Evolutionary conservation across 2,113 vertebrate genomes (phyloP).

Genomic region (Cyanistes caeruleus): DNA sequence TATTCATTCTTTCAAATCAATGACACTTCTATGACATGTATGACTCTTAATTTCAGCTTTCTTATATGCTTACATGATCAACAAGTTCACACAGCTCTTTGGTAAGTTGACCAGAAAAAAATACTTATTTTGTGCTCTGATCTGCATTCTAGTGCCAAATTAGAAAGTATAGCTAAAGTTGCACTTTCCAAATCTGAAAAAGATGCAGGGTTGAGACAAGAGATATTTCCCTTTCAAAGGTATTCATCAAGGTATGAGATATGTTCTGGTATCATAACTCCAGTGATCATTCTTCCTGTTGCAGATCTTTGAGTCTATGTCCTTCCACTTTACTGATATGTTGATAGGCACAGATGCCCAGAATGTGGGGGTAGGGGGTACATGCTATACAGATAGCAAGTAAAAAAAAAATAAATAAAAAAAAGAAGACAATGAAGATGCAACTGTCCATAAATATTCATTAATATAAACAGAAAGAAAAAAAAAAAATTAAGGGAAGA

Average conservation of each 20-base stretch:
- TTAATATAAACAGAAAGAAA: neutral
- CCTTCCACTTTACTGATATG: neutral
- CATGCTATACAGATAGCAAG: neutral
- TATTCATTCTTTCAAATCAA: neutral
- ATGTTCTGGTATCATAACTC: neutral
- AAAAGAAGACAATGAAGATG: too few species aligned
- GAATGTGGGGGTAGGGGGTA: neutral
- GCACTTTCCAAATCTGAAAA: neutral
- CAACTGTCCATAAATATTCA: neutral
- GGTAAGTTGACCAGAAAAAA: neutral
- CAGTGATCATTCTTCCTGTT: neutral
- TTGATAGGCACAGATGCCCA: neutral
- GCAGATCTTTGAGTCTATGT: neutral
- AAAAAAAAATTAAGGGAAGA: rapidly evolving
- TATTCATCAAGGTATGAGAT: neutral
- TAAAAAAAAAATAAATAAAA: too few species aligned
- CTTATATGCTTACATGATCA: neutral
- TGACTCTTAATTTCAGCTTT: neutral
- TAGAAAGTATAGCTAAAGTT: neutral
- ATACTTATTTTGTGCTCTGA: neutral
- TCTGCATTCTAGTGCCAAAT: neutral
- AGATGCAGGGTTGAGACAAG: neutral
- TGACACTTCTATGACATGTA: neutral
- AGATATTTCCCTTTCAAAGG: neutral
- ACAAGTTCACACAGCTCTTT: neutral